These are phyloP conservation scores for Agelaius tricolor DNA, from an alignment of 2,113 vertebrate species.

Conservation along the genomic window DNA sequence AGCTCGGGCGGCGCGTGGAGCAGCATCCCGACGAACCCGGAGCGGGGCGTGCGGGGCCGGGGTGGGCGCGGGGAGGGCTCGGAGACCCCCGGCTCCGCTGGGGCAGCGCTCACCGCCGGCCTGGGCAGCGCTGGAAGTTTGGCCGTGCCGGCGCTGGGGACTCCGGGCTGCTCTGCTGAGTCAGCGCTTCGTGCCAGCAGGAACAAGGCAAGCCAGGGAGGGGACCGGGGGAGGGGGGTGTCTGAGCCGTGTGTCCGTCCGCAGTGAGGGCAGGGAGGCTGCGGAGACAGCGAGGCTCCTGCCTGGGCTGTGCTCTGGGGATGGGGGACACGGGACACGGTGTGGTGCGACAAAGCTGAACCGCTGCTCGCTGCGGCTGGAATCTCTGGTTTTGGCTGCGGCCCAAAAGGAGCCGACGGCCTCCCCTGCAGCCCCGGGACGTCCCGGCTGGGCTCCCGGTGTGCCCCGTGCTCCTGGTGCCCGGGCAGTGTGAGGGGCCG, in stretches of 20 bases:
- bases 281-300: neutral
- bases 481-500: fast-evolving
- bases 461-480: neutral
- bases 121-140: neutral
- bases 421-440: neutral
- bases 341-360: neutral
- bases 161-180: neutral
- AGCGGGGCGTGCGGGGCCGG: neutral
- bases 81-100: neutral
- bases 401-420: fast-evolving
- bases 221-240: too few species aligned
- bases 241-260: neutral
- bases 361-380: neutral
- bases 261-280: neutral
- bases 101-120: neutral
- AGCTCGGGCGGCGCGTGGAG: neutral
- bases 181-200: neutral
- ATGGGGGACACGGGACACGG: fast-evolving
- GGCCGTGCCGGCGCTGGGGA: neutral
- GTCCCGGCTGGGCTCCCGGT: neutral
- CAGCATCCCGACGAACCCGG: neutral
- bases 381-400: neutral
- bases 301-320: fast-evolving
- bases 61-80: neutral
- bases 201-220: neutral